phyloP scores from a whole-genome alignment of 2,888 invertebrate species.

The Criorhina ranunculi region DNA sequence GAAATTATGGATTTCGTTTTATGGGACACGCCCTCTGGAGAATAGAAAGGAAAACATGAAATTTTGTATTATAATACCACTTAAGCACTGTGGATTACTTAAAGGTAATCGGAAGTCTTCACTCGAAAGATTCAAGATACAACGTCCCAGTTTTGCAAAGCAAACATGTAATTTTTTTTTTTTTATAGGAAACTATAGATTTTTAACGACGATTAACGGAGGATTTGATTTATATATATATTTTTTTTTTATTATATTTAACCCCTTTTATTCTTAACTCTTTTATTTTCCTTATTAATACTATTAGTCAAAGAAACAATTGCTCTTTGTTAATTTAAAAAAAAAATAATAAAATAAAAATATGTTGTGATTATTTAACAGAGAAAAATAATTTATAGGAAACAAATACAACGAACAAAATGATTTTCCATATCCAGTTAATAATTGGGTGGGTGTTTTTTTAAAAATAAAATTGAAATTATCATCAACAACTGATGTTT shows the following conservation, averaged over 20 bases:
- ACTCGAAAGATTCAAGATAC: constrained; percentile 71
- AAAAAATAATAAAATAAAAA: constrained; percentile 47
- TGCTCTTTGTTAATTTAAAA: constrained; percentile 72
- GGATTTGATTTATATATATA: constrained; percentile 84
- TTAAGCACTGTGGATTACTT: constrained; percentile 79
- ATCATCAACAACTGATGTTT: constrained; percentile 49
- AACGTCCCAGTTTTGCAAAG: constrained; percentile 50
- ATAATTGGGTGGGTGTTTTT: neutral
- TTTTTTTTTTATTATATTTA: constrained; percentile 74
- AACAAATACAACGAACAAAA: constrained; percentile 68
- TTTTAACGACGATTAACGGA: constrained; percentile 83
- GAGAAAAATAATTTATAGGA: constrained; percentile 78
- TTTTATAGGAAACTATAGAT: constrained; percentile 79
- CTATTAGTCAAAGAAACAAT: constrained; percentile 66
- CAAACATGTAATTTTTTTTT: constrained; percentile 78
- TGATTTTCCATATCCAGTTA: constrained; percentile 18
- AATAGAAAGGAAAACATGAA: constrained; percentile 27
- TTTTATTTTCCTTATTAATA: constrained; percentile 69
- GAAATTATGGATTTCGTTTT: constrained; percentile 36
- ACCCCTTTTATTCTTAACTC: constrained; percentile 66
- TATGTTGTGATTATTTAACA: constrained; percentile 74
- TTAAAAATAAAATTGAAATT: constrained; percentile 20
- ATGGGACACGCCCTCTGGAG: constrained; percentile 50
- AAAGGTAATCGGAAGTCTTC: constrained; percentile 78
- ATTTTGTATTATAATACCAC: constrained; percentile 72